These are phyloP conservation scores for Therioaphis trifolii DNA, from an alignment of 2,888 invertebrate genomes.

Conservation along the genomic window DNA sequence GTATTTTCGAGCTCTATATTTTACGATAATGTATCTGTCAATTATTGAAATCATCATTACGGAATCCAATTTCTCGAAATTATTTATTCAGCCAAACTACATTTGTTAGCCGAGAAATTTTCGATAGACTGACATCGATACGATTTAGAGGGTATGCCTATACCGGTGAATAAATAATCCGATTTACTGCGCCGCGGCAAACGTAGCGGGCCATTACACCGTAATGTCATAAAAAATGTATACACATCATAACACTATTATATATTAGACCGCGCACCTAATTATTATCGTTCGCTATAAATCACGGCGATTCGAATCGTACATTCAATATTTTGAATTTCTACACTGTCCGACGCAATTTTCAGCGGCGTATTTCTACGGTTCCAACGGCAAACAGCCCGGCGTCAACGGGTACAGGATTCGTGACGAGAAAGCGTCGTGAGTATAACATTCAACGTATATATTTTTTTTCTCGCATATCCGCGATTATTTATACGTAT, in stretches of 20 bases:
- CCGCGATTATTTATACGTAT: too few species aligned
- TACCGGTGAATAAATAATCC: neutral
- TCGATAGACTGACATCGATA: neutral
- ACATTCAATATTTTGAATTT: too few species aligned
- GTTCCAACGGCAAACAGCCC: slow-evolving; percentile 79
- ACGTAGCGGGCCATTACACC: neutral
- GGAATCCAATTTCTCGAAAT: neutral
- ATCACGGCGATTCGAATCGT: too few species aligned
- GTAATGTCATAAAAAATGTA: too few species aligned
- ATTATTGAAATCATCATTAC: neutral
- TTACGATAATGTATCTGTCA: neutral
- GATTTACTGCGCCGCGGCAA: neutral
- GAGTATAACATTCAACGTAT: slow-evolving; percentile 23
- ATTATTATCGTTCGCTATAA: too few species aligned
- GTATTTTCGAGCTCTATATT: neutral
- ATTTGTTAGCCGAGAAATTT: neutral
- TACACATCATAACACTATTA: too few species aligned
- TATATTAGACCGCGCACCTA: too few species aligned
- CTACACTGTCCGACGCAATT: slow-evolving; percentile 20
- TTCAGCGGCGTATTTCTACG: slow-evolving; percentile 91
- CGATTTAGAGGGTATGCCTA: neutral
- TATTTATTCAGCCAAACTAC: slow-evolving; percentile 19
- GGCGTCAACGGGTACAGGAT: slow-evolving; percentile 79
- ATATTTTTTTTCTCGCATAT: too few species aligned
- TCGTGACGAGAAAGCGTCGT: slow-evolving; percentile 78